phyloP scores from a whole-genome alignment of 2,888 invertebrate species.

The Limenitis arthemis region DNA sequence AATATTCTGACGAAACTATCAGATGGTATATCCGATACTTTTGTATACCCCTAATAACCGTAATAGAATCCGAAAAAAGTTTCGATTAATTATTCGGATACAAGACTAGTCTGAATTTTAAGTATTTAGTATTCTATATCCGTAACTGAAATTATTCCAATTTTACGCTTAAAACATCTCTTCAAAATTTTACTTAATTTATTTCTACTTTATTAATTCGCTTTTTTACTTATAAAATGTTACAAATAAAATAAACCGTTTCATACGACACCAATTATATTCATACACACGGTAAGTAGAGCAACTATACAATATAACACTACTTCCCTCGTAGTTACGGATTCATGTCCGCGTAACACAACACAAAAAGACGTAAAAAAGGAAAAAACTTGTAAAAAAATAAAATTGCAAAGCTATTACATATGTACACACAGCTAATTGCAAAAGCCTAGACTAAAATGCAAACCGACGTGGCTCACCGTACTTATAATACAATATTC shows the following conservation, averaged over 20 bases:
- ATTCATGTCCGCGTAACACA: neutral
- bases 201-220: no score
- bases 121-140: no score
- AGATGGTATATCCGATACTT: no score
- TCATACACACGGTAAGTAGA: neutral
- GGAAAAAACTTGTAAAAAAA: neutral
- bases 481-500: constrained; percentile 12
- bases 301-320: constrained; percentile 7
- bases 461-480: neutral
- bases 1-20: no score
- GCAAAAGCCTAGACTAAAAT: neutral
- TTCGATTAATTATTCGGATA: no score
- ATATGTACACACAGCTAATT: constrained; percentile 3
- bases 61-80: no score
- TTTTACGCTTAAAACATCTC: no score
- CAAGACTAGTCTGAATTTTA: no score
- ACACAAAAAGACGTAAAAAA: neutral
- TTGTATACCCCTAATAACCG: no score
- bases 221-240: neutral
- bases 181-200: no score
- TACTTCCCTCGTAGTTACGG: constrained; percentile 1
- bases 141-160: no score
- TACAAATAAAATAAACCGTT: constrained; percentile 3
- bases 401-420: constrained; percentile 3
- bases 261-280: constrained; percentile 2